Conservation (phyloP, 1,140 invertebrate genomes). For the Dolichoris vasculosae region DNA sequence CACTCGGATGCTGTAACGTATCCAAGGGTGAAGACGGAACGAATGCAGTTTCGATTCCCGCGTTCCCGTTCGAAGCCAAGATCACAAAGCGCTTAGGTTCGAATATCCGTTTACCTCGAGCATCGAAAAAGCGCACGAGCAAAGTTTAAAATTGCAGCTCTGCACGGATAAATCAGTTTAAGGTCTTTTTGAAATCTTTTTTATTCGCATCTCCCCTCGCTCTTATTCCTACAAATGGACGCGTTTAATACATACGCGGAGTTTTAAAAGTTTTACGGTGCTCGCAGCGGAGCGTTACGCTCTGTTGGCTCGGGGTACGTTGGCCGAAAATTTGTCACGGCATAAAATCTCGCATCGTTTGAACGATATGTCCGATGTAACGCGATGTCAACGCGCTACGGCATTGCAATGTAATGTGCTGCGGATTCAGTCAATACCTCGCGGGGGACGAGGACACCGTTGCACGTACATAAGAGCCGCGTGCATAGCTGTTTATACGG, state of each 20-base stretch:
- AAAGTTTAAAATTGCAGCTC: neutral
- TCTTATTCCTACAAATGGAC: neutral
- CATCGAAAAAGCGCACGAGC: neutral
- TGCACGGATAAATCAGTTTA: neutral
- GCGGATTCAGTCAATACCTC: slow-evolving; percentile 63
- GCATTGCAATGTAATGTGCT: slow-evolving; percentile 64
- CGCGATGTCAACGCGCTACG: slow-evolving; percentile 51
- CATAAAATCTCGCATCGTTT: slow-evolving; percentile 52
- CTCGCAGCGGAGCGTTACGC: neutral
- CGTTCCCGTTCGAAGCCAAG: neutral
- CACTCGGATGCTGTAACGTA: neutral
- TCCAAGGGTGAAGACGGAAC: neutral
- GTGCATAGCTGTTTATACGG: neutral
- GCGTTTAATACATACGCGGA: slow-evolving; percentile 31
- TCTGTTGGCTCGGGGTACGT: neutral
- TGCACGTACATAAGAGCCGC: neutral
- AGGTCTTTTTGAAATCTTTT: neutral
- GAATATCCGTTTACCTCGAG: neutral
- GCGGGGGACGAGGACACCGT: neutral
- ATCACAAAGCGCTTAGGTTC: neutral
- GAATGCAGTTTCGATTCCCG: neutral
- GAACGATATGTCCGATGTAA: slow-evolving; percentile 50
- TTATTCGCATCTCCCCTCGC: neutral
- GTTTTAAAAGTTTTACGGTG: slow-evolving; percentile 49
- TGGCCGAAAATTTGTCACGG: slow-evolving; percentile 49